Conservation (phyloP, 2,113 vertebrate species). For the Physeter macrocephalus region DNA sequence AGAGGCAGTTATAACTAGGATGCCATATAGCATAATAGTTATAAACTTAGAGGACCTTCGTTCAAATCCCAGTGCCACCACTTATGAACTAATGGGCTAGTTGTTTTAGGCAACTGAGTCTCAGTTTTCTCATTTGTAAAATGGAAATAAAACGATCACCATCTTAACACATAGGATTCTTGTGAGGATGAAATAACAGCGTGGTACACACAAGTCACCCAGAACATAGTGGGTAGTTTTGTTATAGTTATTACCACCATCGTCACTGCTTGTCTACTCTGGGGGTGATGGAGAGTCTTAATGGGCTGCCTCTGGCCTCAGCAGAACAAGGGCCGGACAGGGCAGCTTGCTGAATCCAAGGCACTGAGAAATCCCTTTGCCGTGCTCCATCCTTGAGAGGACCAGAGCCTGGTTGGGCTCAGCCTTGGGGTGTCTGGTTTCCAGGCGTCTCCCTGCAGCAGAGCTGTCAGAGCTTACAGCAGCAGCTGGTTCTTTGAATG, state of each 20-base stretch:
- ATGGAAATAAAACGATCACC: not conserved
- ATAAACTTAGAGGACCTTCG: not conserved
- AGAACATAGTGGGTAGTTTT: not conserved
- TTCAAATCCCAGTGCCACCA: not conserved
- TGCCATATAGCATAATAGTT: not conserved
- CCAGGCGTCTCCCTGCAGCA: not conserved
- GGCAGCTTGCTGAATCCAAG: not conserved
- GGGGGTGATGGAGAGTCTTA: not conserved
- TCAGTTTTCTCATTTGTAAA: not conserved
- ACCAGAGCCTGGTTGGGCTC: not conserved
- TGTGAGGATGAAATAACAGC: not conserved
- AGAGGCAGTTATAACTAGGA: not conserved
- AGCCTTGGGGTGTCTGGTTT: not conserved
- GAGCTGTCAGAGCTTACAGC: not conserved
- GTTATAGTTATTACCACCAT: accelerated
- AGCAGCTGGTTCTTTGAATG: not conserved
- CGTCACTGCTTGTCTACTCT: too few relatives aligned
- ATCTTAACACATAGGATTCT: not conserved
- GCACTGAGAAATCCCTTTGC: not conserved
- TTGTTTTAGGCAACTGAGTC: not conserved
- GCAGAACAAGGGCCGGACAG: not conserved
- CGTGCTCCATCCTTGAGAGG: not conserved
- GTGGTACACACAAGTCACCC: accelerated
- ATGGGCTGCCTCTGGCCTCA: not conserved
- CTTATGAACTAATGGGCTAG: not conserved